Evolutionary conservation across 2,888 invertebrate species (phyloP), one percentile per base, ranked within the genome.

Genomic region (Mimumesa dahlbomi): DNA sequence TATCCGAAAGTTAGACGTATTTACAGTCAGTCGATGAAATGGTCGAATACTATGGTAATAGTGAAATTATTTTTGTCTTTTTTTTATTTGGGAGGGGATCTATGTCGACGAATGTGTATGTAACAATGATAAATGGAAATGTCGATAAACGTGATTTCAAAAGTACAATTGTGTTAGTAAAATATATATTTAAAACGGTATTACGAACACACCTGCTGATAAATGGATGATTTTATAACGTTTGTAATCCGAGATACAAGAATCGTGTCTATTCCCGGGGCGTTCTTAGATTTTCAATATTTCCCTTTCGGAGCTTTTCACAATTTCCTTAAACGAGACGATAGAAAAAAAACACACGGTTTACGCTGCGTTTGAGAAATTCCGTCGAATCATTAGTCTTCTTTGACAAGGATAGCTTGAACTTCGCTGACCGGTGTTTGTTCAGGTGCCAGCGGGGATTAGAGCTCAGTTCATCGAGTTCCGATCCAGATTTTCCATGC

Each of bases 371-470:
- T 53, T 46, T 59, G 34, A 52, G 63, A 22, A 43, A 73, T 69
- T 64, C 68, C 38, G n/a, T 48, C 29, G 53, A 69, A 56, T 77
- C 75, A 75, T 77, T 77, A 78, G 63, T 79, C 69, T 69, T 48
- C 61, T 56, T 68, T 62, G 77, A 66, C 75, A 52, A 58, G 59
- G 48, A 36, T 9, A 36, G 21, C 38, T 16, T 31, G 38, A 54
- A 25, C 49, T 46, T 22, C 50, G 46, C 14, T 31, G 46, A 18
- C 56, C 46, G 57, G 42, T 79, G 73, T 79, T 81, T 81, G 73
- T 65, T 81, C 78, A 80, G 78, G 71, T 78, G 78, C 42, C 53
- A 42, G 31, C 46, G n/a, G 45, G 77, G 78, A 80, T 80, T 77
- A 79, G 57, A 56, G 43, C 11, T 49, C 46, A 38, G 80, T 65